Base-by-base conservation (phyloP, 2,888 invertebrate genomes). In the Sphinx pinastri region DNA sequence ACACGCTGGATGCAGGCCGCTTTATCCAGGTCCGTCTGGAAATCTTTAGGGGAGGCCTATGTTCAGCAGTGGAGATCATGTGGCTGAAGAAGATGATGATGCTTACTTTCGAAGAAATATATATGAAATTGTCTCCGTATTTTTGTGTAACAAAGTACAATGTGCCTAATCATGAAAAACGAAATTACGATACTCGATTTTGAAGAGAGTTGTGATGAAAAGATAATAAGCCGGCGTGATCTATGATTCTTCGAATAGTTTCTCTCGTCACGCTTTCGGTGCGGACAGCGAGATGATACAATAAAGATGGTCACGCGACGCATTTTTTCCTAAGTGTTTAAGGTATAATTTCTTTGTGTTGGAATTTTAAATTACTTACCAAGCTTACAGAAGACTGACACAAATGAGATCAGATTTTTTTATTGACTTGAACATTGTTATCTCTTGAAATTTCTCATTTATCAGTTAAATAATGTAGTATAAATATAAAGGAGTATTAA, bases 211-310 rank as follows among this genome's bases (percentile, higher is more conserved):
- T 38, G 47, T 11, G 57, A 68, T 68, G 47, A 68, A 68, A 68
- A 68, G 68, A 68, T 55, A 38, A 2, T 38, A 57, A 57, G 55
- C 19, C 47, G 25, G 10, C 12, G 12, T 63, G 63, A 63, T 57
- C 25, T 49, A 57, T 38, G 54, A 84, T 85, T 83, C 78, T 74
- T 79, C 79, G 79, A 83, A 82, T 82, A 82, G 81, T 83, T 83
- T 81, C 79, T 77, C 81, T 77, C 88, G 91, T 91, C 86, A 89
- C 93, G 93, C 93, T 93, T 93, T 93, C 93, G 85, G 82, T 89
- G 74, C 79, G 73, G 85, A 88, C 78, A 81, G 87, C 76, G 87
- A 90, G 88, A 86, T 85, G 84, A 85, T 80, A 79, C 79, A 81
- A 79, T 73, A 74, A 73, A 72, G 71, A 71, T 77, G 71, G 59